phyloP scores from a whole-genome alignment of 2,113 vertebrate species.

The Nannospalax galili region DNA sequence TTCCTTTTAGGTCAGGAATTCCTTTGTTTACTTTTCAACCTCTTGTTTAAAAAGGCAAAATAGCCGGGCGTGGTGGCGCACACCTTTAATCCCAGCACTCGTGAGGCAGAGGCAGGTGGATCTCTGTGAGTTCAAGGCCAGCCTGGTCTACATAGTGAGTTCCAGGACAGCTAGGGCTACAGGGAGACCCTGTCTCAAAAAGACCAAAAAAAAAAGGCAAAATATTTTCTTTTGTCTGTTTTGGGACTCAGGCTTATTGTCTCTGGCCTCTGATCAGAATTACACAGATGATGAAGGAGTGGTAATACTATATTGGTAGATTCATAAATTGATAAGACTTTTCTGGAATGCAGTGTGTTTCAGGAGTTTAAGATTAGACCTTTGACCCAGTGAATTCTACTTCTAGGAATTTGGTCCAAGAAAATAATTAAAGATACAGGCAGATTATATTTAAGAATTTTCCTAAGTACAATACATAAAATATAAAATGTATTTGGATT shows the following conservation, averaged over 20 bases:
- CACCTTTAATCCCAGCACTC: too few relatives aligned
- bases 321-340: not conserved
- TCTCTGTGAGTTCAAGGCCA: too few relatives aligned
- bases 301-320: not conserved
- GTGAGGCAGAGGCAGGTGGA: too few relatives aligned
- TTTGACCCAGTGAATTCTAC: constrained; percentile 18
- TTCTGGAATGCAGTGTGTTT: constrained; percentile 5
- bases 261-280: not conserved
- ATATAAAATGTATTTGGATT: not conserved
- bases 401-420: not conserved
- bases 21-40: not conserved
- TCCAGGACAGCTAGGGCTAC: too few relatives aligned
- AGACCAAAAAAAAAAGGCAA: too few relatives aligned
- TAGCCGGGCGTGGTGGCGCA: too few relatives aligned
- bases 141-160: too few relatives aligned
- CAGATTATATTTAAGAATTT: constrained; percentile 27
- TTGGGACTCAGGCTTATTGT: not conserved
- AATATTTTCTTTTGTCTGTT: not conserved
- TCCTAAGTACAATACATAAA: not conserved
- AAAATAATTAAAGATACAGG: constrained; percentile 41
- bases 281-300: not conserved
- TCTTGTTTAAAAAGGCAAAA: constrained; percentile 32
- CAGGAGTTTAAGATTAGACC: not conserved
- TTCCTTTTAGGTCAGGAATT: not conserved
- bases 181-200: too few relatives aligned